phyloP scores from a whole-genome alignment of 2,888 invertebrate species.

The Galeopsomyia nigrocyanea region DNA sequence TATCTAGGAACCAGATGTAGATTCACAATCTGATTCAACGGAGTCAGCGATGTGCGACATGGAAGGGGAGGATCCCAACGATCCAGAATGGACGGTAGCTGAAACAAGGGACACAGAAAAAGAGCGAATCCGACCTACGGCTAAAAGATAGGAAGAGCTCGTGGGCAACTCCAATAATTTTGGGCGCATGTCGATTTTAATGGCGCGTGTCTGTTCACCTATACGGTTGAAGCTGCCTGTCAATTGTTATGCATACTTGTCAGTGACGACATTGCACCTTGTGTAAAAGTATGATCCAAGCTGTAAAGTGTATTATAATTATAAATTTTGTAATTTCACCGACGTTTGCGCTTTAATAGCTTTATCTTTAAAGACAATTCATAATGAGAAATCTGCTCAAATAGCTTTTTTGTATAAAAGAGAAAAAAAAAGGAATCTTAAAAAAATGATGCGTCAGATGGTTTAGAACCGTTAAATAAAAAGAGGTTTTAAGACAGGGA shows the following conservation, averaged over 20 bases:
- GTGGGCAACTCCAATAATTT: conserved; percentile 50
- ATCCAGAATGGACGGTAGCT: conserved; percentile 83
- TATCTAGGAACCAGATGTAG: conserved; percentile 68
- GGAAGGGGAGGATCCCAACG: conserved; percentile 83
- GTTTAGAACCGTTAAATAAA: conserved; percentile 47
- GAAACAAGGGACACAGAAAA: conserved; percentile 69
- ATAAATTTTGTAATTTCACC: conserved; percentile 69
- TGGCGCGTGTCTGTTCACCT: conserved; percentile 61
- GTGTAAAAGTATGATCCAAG: conserved; percentile 66
- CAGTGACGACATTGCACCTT: conserved; percentile 67
- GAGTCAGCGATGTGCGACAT: conserved; percentile 75
- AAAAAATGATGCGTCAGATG: conserved; percentile 43
- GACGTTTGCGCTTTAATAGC: conserved; percentile 52
- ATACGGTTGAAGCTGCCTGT: conserved; percentile 54
- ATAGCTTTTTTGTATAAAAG: conserved; percentile 47
- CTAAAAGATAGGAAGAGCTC: conserved; percentile 67
- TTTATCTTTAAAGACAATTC: conserved; percentile 48
- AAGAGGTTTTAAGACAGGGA: conserved; percentile 40
- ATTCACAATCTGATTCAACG: conserved; percentile 70
- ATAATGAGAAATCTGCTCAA: conserved; percentile 44
- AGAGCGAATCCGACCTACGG: conserved; percentile 67
- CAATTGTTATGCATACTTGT: conserved; percentile 67
- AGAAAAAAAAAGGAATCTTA: conserved; percentile 33
- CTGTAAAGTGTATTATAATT: conserved; percentile 70
- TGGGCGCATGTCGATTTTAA: conserved; percentile 49